phyloP scores from a whole-genome alignment of 2,888 invertebrate species.

The Conchocele bisecta region DNA sequence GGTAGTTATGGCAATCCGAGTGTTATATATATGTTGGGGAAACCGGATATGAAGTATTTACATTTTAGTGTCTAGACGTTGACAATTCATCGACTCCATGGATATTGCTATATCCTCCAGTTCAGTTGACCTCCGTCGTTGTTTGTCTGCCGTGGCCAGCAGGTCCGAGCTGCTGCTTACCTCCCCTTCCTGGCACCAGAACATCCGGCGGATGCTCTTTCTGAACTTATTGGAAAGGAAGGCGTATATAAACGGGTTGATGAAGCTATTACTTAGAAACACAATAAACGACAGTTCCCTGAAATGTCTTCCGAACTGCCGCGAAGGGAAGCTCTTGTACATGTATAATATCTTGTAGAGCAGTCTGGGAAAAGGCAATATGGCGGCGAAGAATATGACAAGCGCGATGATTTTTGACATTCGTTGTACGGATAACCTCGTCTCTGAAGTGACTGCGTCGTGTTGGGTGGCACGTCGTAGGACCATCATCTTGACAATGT shows the following conservation, averaged over 20 bases:
- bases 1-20: no score
- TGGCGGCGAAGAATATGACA: constrained; percentile 45
- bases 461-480: constrained; percentile 26
- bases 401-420: constrained; percentile 51
- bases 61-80: no score
- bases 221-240: constrained; percentile 51
- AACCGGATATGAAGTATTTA: no score
- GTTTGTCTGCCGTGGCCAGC: no score
- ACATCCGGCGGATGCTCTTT: no score
- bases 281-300: constrained; percentile 28
- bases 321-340: constrained; percentile 13
- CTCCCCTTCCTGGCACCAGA: no score
- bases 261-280: constrained; percentile 41
- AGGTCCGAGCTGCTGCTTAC: no score
- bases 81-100: no score
- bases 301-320: constrained; percentile 28
- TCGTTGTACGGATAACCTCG: constrained; percentile 42
- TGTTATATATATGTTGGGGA: no score
- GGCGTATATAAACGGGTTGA: constrained; percentile 46
- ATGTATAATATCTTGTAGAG: constrained; percentile 22
- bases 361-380: constrained; percentile 47
- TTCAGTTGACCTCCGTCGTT: no score
- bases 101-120: no score
- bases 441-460: constrained; percentile 27
- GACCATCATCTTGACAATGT: constrained; percentile 29